Evolutionary conservation across 1,140 invertebrate genomes (phyloP).

Genomic region (Megathymus violae): DNA sequence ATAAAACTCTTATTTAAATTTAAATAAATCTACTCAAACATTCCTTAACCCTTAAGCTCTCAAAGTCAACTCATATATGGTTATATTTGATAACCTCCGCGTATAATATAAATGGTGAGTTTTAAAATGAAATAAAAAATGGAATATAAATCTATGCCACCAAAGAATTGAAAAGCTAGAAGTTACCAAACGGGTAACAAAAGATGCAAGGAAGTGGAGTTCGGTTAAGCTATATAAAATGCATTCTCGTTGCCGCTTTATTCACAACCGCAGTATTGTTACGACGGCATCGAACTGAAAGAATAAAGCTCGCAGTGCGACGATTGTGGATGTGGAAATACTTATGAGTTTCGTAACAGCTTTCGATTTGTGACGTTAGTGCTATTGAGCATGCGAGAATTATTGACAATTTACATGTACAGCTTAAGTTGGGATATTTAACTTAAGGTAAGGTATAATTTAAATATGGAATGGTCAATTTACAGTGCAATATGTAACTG

Average conservation of each 20-base stretch:
- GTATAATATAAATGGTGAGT: no score
- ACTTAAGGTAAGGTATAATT: no score
- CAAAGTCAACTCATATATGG: no score
- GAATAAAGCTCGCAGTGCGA: constrained; percentile 6
- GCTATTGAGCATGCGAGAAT: neutral
- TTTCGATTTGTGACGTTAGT: neutral
- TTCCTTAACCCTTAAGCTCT: no score
- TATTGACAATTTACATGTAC: neutral
- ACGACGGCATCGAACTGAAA: neutral
- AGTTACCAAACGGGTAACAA: constrained; percentile 1
- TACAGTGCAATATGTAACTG: no score
- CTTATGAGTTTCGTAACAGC: constrained; percentile 17
- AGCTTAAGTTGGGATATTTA: neutral
- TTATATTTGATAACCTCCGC: no score
- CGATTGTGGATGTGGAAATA: neutral
- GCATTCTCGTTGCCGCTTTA: constrained; percentile 11
- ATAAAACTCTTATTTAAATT: no score
- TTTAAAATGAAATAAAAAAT: no score
- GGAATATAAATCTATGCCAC: no score
- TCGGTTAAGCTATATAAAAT: constrained; percentile 14
- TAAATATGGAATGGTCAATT: no score
- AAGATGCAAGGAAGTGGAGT: constrained; percentile 5
- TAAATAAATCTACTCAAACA: no score
- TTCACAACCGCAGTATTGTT: constrained; percentile 8
- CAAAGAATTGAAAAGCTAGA: neutral